Conservation (phyloP, 2,888 invertebrate species). For the Caenorhabditis japonica region DNA sequence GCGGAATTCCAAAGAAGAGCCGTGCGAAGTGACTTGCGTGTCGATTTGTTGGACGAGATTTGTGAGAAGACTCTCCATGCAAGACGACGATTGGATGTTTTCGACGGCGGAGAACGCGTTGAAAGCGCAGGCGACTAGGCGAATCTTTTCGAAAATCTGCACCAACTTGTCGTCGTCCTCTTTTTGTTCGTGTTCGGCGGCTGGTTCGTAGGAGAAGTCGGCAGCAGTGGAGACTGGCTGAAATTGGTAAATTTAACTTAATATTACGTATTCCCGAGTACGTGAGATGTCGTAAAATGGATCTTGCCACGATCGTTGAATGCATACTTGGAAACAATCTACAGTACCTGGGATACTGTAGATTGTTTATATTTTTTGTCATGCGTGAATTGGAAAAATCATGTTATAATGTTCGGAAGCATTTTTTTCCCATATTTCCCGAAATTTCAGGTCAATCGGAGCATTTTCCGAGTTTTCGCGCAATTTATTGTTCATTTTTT, state of each 20-base stretch:
- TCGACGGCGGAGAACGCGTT: slow-evolving; percentile 24
- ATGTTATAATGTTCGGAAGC: too few relatives aligned
- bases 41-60: slow-evolving; percentile 36
- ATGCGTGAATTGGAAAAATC: too few relatives aligned
- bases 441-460: too few relatives aligned
- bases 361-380: too few relatives aligned
- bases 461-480: too few relatives aligned
- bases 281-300: too few relatives aligned
- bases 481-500: too few relatives aligned
- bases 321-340: too few relatives aligned
- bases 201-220: slow-evolving; percentile 29
- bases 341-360: too few relatives aligned
- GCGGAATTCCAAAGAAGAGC: not conserved
- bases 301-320: too few relatives aligned
- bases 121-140: slow-evolving; percentile 34
- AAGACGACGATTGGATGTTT: slow-evolving; percentile 24
- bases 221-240: slow-evolving; percentile 30
- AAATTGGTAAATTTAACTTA: slow-evolving; percentile 8
- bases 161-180: slow-evolving; percentile 31
- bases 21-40: slow-evolving; percentile 1
- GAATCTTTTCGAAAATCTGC: slow-evolving; percentile 44
- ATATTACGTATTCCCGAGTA: too few relatives aligned
- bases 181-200: slow-evolving; percentile 10
- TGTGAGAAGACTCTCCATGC: slow-evolving; percentile 28
- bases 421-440: too few relatives aligned